phyloP scores from a whole-genome alignment of 1,140 invertebrate genomes.

The Mamestra configurata region DNA sequence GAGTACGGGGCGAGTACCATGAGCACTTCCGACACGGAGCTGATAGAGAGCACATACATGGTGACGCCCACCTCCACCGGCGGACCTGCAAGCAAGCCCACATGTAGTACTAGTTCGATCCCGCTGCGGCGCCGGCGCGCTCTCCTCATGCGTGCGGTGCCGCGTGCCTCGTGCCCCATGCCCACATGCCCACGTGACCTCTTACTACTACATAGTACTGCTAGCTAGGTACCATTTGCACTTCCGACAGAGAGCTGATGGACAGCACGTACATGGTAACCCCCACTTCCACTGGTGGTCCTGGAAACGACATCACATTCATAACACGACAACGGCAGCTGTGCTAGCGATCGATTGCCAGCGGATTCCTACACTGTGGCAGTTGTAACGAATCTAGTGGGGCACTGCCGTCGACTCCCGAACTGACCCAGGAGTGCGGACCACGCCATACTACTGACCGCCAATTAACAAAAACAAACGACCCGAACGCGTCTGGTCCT shows the following conservation, averaged over 20 bases:
- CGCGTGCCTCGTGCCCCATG: constrained; percentile 75
- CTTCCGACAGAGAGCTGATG: constrained; percentile 99
- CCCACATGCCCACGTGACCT: constrained; percentile 27
- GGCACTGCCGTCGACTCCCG: too few relatives aligned
- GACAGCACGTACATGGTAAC: constrained; percentile 99
- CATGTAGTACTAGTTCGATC: constrained; percentile 68
- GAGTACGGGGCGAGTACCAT: constrained; percentile 92
- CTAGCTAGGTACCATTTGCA: constrained; percentile 96
- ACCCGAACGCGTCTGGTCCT: constrained; percentile 3
- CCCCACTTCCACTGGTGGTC: constrained; percentile 97
- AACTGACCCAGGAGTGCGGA: not conserved
- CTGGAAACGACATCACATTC: constrained; percentile 90
- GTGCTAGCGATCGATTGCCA: not conserved
- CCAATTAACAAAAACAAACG: not conserved
- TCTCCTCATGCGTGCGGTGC: constrained; percentile 31
- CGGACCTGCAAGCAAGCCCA: constrained; percentile 93
- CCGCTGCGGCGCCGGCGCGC: constrained; percentile 53
- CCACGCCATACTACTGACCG: not conserved
- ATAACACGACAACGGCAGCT: constrained; percentile 59
- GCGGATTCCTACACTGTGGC: not conserved
- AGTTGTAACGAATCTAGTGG: not conserved
- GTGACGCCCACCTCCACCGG: constrained; percentile 98
- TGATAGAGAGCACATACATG: constrained; percentile 99
- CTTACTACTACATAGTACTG: constrained; percentile 56
- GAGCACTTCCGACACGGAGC: constrained; percentile 98